Base-by-base conservation (phyloP, 2,888 invertebrate species). In the Coronaproctus castanopsis region DNA sequence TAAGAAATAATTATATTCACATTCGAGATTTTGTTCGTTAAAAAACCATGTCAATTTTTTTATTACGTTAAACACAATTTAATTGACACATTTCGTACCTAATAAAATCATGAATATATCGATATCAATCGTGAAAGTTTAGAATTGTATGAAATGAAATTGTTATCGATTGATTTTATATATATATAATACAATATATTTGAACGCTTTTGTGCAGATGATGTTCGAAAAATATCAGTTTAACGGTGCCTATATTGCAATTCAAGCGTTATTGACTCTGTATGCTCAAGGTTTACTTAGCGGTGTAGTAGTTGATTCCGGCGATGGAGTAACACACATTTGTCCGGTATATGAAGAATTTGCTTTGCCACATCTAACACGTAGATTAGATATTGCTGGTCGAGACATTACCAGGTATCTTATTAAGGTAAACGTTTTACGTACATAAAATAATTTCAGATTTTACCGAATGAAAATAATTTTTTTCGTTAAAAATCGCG, bases 271-370 rank as follows among this genome's bases (percentile, higher is more conserved):
- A 52, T 77, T 96, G 36, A 95, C 96, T 0, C 74, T 96, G 58
- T 96, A 96, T 71, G 95, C 96, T 52, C 95, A 96, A 75, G 96
- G 98, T 57, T 78, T 98, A 20, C 80, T 96, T 61, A 97, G 96
- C 14, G 98, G 98, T 14, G 95, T 99, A 0, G 98, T 98, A 0
- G 92, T 99, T 0, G 98, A 99, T 74, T 95, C 95, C 2, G 97
- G 98, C 1, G 98, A 98, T 71, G 98, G 98, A 54, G 98, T 99
- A 0, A 99, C 98, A 2, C 98, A 98, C 73, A 96, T 98, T 63
- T 98, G 97, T 71, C 98, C 98, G 0, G 98, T 98, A 1, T 98
- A 92, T 69, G 95, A 98, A 71, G 95, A 95, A 69, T 97, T 87
- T 70, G 87, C 97, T 0, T 74, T 98, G 65, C 92, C 95, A 1